phyloP scores from a whole-genome alignment of 2,113 vertebrate genomes.

The Capreolus pygargus region DNA sequence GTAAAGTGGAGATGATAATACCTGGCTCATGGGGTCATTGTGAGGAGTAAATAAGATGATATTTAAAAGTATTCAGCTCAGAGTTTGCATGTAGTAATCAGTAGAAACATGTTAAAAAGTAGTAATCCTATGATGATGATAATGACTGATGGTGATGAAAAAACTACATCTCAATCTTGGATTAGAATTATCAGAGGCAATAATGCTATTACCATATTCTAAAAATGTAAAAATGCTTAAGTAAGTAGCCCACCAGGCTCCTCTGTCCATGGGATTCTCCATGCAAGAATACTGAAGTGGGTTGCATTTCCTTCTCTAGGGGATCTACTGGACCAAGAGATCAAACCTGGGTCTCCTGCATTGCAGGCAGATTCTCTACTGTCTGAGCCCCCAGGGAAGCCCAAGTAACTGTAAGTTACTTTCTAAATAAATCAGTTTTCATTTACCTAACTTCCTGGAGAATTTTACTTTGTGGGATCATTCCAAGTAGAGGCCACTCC shows the following conservation, averaged over 20 bases:
- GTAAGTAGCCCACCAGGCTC: not conserved
- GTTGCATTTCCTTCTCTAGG: not conserved
- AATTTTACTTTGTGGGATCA: not conserved
- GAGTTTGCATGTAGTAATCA: not conserved
- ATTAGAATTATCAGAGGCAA: not conserved
- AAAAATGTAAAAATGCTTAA: not conserved
- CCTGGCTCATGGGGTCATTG: not conserved
- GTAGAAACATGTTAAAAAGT: not conserved
- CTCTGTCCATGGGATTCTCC: not conserved
- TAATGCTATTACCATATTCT: not conserved
- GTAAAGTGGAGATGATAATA: not conserved
- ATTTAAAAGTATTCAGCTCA: not conserved
- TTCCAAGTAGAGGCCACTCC: not conserved
- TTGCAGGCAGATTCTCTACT: not conserved
- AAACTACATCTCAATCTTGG: not conserved
- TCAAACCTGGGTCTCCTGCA: not conserved
- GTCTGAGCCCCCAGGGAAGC: not conserved
- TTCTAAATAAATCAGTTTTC: slow-evolving; percentile 15
- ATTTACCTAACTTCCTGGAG: not conserved
- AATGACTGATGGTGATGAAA: not conserved
- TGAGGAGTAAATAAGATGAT: not conserved
- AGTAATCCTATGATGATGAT: not conserved
- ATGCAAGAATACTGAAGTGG: not conserved
- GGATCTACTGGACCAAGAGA: not conserved
- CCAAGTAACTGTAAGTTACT: not conserved